phyloP scores from a whole-genome alignment of 1,140 invertebrate species.

The Parapsyche elsis region DNA sequence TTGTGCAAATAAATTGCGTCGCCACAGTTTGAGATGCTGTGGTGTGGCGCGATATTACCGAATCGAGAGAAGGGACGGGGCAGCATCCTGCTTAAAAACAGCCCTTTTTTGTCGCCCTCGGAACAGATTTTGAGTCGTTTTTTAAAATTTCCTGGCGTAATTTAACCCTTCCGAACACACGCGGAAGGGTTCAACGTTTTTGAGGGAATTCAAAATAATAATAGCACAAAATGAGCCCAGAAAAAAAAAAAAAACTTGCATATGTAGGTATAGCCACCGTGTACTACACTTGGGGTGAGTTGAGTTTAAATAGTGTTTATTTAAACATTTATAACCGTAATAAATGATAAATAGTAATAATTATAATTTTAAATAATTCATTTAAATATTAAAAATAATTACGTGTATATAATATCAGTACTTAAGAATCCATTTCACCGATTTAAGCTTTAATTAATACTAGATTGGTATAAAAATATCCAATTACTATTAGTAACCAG shows the following conservation, averaged over 20 bases:
- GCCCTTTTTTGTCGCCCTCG: constrained; percentile 47
- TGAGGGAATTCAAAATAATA: constrained; percentile 45
- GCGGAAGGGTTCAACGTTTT: constrained; percentile 48
- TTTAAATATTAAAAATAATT: too few relatives aligned
- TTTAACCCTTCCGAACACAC: constrained; percentile 44
- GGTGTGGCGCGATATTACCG: not conserved
- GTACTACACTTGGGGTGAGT: too few relatives aligned
- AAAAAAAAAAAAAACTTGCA: not conserved
- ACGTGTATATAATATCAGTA: too few relatives aligned
- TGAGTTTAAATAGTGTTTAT: too few relatives aligned
- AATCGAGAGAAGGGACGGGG: constrained; percentile 21
- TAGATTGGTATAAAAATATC: too few relatives aligned
- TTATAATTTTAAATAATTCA: too few relatives aligned
- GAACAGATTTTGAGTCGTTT: constrained; percentile 47
- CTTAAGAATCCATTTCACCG: too few relatives aligned
- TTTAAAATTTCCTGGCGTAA: constrained; percentile 48
- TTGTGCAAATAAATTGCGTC: not conserved
- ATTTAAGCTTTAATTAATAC: too few relatives aligned
- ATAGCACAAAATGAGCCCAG: constrained; percentile 40
- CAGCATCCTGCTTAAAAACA: constrained; percentile 44
- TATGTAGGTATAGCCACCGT: not conserved
- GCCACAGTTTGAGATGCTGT: not conserved
- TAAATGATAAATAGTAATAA: too few relatives aligned
- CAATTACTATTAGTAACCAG: too few relatives aligned
- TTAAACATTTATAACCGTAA: too few relatives aligned